Percentiles rank a stretch among this genome's conserved stretches.
These are phyloP conservation scores for Anguilla japonica DNA, from an alignment of 2,113 vertebrate species.

Conservation along the genomic window DNA sequence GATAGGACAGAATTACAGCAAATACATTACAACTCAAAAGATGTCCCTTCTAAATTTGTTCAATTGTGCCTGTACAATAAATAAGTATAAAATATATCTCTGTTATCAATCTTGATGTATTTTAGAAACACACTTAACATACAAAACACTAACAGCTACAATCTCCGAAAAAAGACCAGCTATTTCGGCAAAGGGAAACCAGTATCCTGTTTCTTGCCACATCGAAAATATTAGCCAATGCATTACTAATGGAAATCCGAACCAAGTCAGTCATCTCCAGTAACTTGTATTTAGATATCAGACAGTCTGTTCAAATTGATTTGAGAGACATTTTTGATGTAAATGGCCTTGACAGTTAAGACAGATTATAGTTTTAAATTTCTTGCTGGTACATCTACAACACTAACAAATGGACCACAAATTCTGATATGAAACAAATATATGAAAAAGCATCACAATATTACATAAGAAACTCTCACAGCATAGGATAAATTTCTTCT, in stretches of 20 bases:
- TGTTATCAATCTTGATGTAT: slow-evolving; percentile 73
- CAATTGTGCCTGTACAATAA: slow-evolving; percentile 85
- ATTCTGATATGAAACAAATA: slow-evolving; percentile 45
- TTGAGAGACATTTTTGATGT: slow-evolving; percentile 6
- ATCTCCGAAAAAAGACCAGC: slow-evolving; percentile 91
- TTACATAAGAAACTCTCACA: slow-evolving; percentile 36
- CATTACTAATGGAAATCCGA: slow-evolving; percentile 26
- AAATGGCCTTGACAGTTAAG: not conserved
- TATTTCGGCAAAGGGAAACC: slow-evolving; percentile 79
- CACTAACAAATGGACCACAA: slow-evolving; percentile 50
- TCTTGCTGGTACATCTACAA: slow-evolving; percentile 55
- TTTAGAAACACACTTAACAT: slow-evolving; percentile 78
- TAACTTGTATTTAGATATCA: slow-evolving; percentile 21
- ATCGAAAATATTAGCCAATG: slow-evolving; percentile 40
- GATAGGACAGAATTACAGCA: slow-evolving; percentile 54
- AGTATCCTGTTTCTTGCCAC: slow-evolving; percentile 51
- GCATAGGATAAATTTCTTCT: slow-evolving; percentile 14
- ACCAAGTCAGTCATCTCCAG: slow-evolving; percentile 23
- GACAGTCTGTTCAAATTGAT: slow-evolving; percentile 27
- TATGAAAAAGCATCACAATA: slow-evolving; percentile 52
- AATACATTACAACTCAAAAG: slow-evolving; percentile 60
- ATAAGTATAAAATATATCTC: slow-evolving; percentile 98
- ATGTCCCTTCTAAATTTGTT: slow-evolving; percentile 58
- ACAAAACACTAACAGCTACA: slow-evolving; percentile 76
- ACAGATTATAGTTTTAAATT: slow-evolving; percentile 8